These are phyloP conservation scores for Phengaris arion DNA, from an alignment of 2,888 invertebrate genomes.

Conservation along the genomic window DNA sequence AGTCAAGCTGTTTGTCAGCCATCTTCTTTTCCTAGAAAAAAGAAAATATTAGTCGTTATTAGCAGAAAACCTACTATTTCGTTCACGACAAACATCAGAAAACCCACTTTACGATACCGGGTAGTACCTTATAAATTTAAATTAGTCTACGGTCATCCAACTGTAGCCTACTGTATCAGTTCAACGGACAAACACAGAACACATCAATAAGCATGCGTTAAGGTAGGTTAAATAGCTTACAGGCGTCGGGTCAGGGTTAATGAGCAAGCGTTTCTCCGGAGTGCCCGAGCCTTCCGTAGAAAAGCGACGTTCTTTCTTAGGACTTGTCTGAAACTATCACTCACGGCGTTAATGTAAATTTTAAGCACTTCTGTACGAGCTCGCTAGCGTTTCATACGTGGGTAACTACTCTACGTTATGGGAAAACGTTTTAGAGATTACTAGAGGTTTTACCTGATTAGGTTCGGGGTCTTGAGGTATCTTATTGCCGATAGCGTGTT, in stretches of 20 bases:
- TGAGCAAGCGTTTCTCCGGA: constrained; percentile 77
- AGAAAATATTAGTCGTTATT: constrained; percentile 62
- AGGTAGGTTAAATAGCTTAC: constrained; percentile 57
- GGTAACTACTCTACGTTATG: not conserved
- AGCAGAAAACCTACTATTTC: constrained; percentile 34
- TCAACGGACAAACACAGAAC: constrained; percentile 26
- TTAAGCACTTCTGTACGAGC: constrained; percentile 33
- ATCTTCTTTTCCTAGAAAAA: constrained; percentile 84
- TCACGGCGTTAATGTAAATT: constrained; percentile 59
- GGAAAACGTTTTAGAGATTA: not conserved
- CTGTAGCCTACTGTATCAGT: constrained; percentile 15
- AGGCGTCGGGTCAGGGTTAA: constrained; percentile 75
- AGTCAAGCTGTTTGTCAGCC: constrained; percentile 85
- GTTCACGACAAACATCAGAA: not conserved
- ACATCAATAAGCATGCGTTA: constrained; percentile 36
- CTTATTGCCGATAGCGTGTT: constrained; percentile 80
- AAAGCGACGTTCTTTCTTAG: constrained; percentile 71
- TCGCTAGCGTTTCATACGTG: constrained; percentile 1
- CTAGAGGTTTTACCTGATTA: constrained; percentile 57
- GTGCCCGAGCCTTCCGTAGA: constrained; percentile 68
- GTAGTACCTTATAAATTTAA: not conserved
- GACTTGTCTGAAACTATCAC: constrained; percentile 75
- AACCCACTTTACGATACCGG: not conserved
- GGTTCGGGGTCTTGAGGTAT: constrained; percentile 62
- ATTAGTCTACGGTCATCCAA: constrained; percentile 14